Conservation (phyloP, 23 tunicate genomes). For the Halocynthia aurantium region DNA sequence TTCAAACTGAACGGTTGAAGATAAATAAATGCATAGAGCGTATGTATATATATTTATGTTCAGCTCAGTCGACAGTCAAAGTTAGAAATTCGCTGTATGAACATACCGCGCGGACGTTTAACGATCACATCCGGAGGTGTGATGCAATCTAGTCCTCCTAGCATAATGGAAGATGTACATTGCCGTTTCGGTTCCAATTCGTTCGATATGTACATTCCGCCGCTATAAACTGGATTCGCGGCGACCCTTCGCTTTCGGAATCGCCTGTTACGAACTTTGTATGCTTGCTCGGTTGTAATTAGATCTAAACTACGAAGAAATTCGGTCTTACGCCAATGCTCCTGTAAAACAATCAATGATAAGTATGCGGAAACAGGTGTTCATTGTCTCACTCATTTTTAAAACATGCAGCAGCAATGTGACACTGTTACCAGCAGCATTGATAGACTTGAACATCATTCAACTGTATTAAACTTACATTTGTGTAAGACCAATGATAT, state of each 20-base stretch:
- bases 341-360: too few relatives aligned
- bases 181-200: conserved; percentile 41
- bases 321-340: conserved; percentile 23
- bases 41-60: background rate
- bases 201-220: conserved; percentile 66
- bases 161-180: conserved; percentile 31
- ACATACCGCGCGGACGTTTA: conserved; percentile 63
- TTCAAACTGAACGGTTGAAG: background rate
- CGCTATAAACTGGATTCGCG: conserved; percentile 86
- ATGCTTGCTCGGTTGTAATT: conserved; percentile 57
- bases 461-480: too few relatives aligned
- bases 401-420: too few relatives aligned
- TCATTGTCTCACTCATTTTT: too few relatives aligned
- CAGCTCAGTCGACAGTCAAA: background rate
- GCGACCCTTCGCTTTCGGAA: conserved; percentile 54
- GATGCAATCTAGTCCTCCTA: conserved; percentile 29
- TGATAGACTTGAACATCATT: too few relatives aligned
- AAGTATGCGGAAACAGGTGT: too few relatives aligned
- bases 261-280: conserved; percentile 50
- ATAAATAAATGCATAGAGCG: too few relatives aligned
- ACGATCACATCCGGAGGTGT: conserved; percentile 35
- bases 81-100: too few relatives aligned
- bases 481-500: too few relatives aligned
- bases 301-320: conserved; percentile 40
- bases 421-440: too few relatives aligned